These are phyloP conservation scores for Agrochola litura DNA, from an alignment of 2,888 invertebrate genomes.

Conservation along the genomic window DNA sequence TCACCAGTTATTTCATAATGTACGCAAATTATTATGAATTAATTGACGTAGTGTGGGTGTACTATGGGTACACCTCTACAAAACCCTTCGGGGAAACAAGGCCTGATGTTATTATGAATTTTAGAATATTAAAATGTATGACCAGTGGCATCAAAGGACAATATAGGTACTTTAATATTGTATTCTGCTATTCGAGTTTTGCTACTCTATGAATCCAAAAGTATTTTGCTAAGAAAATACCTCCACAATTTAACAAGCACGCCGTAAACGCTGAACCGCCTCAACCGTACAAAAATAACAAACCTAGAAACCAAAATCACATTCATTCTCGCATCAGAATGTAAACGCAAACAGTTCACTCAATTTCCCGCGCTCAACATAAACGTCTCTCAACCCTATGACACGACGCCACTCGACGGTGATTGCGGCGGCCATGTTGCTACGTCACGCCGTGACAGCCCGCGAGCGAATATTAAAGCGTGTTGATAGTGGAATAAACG, in stretches of 20 bases:
- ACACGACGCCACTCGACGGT: conserved; percentile 64
- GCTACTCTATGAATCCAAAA: neutral
- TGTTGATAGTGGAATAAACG: conserved; percentile 66
- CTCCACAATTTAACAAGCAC: neutral
- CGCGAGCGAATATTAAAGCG: conserved; percentile 68
- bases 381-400: conserved; percentile 61
- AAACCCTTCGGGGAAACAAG: neutral
- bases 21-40: neutral
- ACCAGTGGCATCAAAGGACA: neutral
- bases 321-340: conserved; percentile 44
- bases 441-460: conserved; percentile 73
- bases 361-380: conserved; percentile 62
- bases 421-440: conserved; percentile 75
- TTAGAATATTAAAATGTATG: neutral
- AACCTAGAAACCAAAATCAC: conserved; percentile 27
- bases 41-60: neutral
- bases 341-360: conserved; percentile 54
- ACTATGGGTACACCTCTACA: neutral
- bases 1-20: too few relatives aligned
- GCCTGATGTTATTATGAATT: neutral
- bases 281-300: conserved; percentile 16
- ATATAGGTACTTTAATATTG: neutral
- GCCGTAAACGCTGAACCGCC: neutral
- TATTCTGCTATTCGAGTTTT: neutral
- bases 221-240: neutral